These are phyloP conservation scores for Galagoides demidoff DNA, from an alignment of 2,797 vertebrate genomes.

Conservation along the genomic window DNA sequence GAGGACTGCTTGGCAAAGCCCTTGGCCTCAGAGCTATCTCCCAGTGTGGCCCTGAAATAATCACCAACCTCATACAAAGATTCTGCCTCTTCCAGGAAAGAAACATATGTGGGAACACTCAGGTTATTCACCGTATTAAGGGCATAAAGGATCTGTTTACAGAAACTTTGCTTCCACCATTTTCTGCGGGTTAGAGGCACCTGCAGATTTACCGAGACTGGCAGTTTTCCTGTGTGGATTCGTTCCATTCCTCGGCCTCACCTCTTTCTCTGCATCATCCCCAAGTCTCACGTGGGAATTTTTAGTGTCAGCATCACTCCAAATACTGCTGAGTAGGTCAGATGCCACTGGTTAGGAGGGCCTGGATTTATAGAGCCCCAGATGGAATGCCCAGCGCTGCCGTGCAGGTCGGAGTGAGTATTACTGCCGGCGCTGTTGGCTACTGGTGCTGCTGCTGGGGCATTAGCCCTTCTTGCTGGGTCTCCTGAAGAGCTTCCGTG, in stretches of 20 bases:
- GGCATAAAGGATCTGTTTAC: constrained; percentile 97
- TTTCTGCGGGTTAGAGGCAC: constrained; percentile 94
- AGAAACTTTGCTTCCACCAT: constrained; percentile 97
- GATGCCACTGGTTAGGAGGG: constrained; percentile 92
- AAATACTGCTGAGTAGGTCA: constrained; percentile 95
- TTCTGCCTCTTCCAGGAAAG: constrained; percentile 99
- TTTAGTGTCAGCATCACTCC: constrained; percentile 95
- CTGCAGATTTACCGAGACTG: constrained; percentile 96
- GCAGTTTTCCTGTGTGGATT: constrained; percentile 95
- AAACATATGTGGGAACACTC: constrained; percentile 98
- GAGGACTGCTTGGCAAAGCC: constrained; percentile 99
- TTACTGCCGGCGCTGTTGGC: constrained; percentile 88
- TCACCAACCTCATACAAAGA: constrained; percentile 99
- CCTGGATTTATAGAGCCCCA: constrained; percentile 95
- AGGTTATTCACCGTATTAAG: constrained; percentile 99
- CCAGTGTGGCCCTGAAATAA: constrained; percentile 97
- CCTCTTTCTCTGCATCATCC: constrained; percentile 98
- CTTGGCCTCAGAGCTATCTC: constrained; percentile 98
- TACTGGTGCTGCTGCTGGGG: constrained; percentile 86
- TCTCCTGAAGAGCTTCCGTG: constrained; percentile 97
- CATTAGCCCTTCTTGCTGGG: constrained; percentile 98
- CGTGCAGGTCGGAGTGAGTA: constrained; percentile 89
- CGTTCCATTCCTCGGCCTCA: constrained; percentile 91
- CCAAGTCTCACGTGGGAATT: constrained; percentile 99
- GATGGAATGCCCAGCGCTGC: constrained; percentile 94